Base-by-base conservation (phyloP, 2,888 invertebrate species). In the Meliscaeva auricollis region DNA sequence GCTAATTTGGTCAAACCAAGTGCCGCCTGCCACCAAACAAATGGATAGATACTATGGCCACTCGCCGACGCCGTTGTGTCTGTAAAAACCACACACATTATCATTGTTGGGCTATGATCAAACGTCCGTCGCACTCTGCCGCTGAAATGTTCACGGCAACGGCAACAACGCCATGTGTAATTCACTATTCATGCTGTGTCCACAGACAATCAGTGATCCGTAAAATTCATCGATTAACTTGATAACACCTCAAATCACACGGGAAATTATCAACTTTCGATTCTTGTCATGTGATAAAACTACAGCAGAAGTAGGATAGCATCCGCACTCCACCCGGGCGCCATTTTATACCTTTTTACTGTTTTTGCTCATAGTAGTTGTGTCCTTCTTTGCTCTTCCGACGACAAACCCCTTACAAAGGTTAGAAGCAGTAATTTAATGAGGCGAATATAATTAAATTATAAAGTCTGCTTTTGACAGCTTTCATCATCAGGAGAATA, bases 211-310 rank as follows among this genome's bases (percentile, higher is more conserved):
- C 72, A 85, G 85, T 85, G 81, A 85, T 81, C 81, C 62, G 64
- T 81, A 48, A 81, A 85, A 85, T 81, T 77, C 77, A 85, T 81
- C 85, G 81, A 85, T 85, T 85, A 81, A 76, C 76, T 81, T 44
- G 81, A 81, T 77, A 85, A 85, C 85, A 81, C 85, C 76, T 85
- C 81, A 72, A 85, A 76, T 77, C 85, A 85, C 81, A 76, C 68
- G 81, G 73, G 44, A 30, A 75, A 54, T 58, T 50, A 72, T 78
- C 74, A 54, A 44, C 41, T 46, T 44, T 60, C 46, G 69, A 35
- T n/a, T 38, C 38, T 41, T 58, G 35, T 52, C 60, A 54, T 69
- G 41, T 72, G 80, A 66, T 72, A 64, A 32, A 68, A 38, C 50
- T 69, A 41, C 44, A 15, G n/a, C n/a, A n/a, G n/a, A n/a, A n/a